phyloP scores from a whole-genome alignment of 2,113 vertebrate species.

The Sphyrna mokarran region DNA sequence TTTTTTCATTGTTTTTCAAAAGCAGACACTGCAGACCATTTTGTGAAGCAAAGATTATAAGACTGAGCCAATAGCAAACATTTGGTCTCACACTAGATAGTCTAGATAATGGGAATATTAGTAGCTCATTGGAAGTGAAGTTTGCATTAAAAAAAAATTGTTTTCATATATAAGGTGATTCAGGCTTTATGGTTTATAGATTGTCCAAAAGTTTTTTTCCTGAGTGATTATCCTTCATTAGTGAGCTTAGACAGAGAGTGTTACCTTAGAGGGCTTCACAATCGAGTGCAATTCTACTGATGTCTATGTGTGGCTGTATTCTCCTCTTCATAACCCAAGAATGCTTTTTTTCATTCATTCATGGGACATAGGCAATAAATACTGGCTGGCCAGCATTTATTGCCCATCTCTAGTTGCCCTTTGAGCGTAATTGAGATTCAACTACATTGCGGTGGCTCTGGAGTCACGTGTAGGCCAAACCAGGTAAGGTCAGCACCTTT shows the following conservation, averaged over 20 bases:
- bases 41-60: neutral
- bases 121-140: neutral
- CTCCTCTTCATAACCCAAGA: neutral
- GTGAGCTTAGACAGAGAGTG: neutral
- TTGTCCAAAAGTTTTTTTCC: neutral
- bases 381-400: too few relatives aligned
- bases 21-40: neutral
- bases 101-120: neutral
- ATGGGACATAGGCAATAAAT: too few relatives aligned
- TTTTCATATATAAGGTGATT: neutral
- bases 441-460: too few relatives aligned
- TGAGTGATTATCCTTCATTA: neutral
- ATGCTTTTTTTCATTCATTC: too few relatives aligned
- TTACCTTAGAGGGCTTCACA: neutral
- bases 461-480: too few relatives aligned
- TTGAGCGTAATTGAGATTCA: too few relatives aligned
- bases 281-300: neutral
- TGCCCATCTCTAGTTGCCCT: too few relatives aligned
- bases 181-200: neutral
- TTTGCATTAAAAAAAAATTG: neutral
- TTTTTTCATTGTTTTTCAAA: neutral
- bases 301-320: neutral
- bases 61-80: too few relatives aligned
- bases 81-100: too few relatives aligned
- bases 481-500: too few relatives aligned